phyloP scores from a whole-genome alignment of 2,888 invertebrate genomes.

The Alentia gelatinosa region DNA sequence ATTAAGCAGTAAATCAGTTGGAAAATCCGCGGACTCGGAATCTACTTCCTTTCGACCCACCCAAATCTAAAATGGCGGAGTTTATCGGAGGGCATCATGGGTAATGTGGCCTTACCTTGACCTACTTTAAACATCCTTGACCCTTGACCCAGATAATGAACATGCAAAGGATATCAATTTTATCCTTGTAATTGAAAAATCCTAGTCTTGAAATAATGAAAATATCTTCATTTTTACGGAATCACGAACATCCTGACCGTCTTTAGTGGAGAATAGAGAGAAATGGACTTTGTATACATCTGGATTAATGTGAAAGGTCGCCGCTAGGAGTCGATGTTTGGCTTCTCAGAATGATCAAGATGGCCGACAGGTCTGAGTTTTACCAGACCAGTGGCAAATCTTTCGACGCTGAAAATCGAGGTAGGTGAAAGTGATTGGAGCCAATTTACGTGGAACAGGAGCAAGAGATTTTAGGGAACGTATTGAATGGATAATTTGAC shows the following conservation, averaged over 20 bases:
- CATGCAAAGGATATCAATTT: background rate
- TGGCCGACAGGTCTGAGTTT: conserved; percentile 61
- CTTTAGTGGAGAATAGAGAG: background rate
- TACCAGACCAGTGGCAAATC: conserved; percentile 53
- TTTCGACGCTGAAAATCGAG: conserved; percentile 53
- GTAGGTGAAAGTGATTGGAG: conserved; percentile 29
- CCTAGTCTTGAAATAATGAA: background rate
- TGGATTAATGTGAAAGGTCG: conserved; percentile 42
- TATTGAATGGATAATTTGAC: background rate
- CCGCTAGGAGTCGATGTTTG: conserved; percentile 56
- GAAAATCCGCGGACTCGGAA: background rate
- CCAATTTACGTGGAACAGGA: background rate
- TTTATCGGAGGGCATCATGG: conserved; percentile 38
- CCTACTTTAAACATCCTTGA: conserved; percentile 50
- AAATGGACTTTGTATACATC: conserved; percentile 50
- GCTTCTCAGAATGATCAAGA: conserved; percentile 59
- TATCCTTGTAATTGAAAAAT: background rate
- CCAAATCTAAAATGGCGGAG: conserved; percentile 57
- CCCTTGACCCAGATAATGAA: conserved; percentile 54
- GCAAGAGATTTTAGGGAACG: background rate
- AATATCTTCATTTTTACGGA: background rate
- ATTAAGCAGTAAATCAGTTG: background rate
- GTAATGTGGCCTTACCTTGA: conserved; percentile 53
- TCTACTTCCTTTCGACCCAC: conserved; percentile 45
- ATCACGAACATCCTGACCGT: background rate